A percentile compares a stretch with the other conserved stretches of the same genome.
Conservation (phyloP, 2,113 vertebrate genomes). For the Dromas ardeola region DNA sequence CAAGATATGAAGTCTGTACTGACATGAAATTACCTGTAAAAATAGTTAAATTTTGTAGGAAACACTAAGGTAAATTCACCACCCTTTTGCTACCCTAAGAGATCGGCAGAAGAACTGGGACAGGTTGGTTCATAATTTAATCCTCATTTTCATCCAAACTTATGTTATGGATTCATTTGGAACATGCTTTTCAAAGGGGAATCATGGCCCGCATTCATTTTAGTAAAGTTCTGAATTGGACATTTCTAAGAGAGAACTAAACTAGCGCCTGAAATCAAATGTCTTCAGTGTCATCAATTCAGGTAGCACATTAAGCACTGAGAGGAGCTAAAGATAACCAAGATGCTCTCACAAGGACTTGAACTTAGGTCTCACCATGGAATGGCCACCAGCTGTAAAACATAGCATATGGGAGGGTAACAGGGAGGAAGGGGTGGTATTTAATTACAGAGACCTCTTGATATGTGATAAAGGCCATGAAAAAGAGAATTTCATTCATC, state of each 20-base stretch:
- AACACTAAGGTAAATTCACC: background rate
- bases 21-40: background rate
- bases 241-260: background rate
- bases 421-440: accelerated
- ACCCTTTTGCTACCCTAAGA: background rate
- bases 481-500: background rate
- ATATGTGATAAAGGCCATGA: background rate
- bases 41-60: background rate
- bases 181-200: background rate
- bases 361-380: background rate
- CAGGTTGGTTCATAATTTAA: background rate
- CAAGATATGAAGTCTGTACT: background rate
- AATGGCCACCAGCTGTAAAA: background rate
- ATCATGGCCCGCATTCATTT: background rate
- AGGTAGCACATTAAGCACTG: background rate
- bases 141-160: background rate
- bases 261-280: background rate
- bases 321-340: background rate
- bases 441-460: background rate
- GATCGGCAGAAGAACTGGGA: background rate
- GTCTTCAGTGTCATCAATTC: background rate
- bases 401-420: background rate
- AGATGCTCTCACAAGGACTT: background rate
- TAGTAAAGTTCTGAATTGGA: background rate
- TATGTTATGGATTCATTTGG: background rate